Base-by-base conservation (phyloP, 2,113 vertebrate species). In the Oreochromis tanganicae region DNA sequence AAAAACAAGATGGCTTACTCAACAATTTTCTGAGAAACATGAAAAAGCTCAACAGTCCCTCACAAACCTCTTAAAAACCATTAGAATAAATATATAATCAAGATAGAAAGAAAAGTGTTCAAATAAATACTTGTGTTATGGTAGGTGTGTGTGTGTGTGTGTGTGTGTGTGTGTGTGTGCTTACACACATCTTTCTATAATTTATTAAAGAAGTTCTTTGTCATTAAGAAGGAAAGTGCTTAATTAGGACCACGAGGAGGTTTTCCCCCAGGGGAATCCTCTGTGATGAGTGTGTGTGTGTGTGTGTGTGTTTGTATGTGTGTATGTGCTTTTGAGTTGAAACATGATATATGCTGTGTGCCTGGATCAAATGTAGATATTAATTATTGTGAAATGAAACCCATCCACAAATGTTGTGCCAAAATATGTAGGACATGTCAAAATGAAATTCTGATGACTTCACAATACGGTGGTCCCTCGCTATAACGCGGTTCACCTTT, bases 191-290 rank as follows among this genome's bases (percentile, higher is more conserved):
- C 21, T 84, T 59, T 52, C 27, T 87, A 41, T 48, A 41, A 83
- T 89, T 90, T 79, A 89, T 85, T 80, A 89, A 85, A 83, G 68
- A 83, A 81, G 48, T 84, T 80, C 46, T 82, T 90, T 89, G 82
- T 90, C 27, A 48, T 88, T 87, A 87, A 83, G 32, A 66, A 82
- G 83, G 29, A 87, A 94, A 90, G n/a, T 78, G 36, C 80, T 89
- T 93, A 90, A 91, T 91, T 88, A 92, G 88, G 79, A 89, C 84
- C 56, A 84, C 59, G 48, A 91, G 71, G 71, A 83, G 46, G 63
- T 73, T 90, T 61, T 87, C 34, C 24, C 75, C n/a, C 32, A 63
- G 43, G 83, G 83, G 34, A 50, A 80, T 83, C 54, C 21, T 27
- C 5, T 29, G 41, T 48, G 9, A 48, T 84, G 56, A 71, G 24